These are phyloP conservation scores for Rhinichthys osculus DNA, from an alignment of 2,797 vertebrate species.

Conservation along the genomic window DNA sequence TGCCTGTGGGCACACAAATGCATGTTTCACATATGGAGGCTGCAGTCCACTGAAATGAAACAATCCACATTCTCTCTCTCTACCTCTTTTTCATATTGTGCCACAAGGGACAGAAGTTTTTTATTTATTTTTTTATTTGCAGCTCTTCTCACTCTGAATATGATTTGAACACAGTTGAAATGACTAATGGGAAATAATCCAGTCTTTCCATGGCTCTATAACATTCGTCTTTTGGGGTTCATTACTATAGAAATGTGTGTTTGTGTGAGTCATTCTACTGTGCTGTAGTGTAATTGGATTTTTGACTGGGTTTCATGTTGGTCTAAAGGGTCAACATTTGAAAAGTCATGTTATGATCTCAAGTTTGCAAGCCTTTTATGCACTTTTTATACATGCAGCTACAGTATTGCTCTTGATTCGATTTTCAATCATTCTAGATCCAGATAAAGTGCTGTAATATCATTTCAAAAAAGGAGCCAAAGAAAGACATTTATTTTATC, in stretches of 20 bases:
- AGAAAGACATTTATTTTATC: neutral
- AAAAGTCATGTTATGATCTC: neutral
- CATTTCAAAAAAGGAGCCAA: neutral
- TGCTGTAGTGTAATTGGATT: neutral
- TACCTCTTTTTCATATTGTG: conserved; percentile 10
- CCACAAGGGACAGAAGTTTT: neutral
- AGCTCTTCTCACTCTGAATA: neutral
- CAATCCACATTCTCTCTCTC: neutral
- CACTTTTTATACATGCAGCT: neutral
- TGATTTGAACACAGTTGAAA: conserved; percentile 7
- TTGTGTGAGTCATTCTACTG: neutral
- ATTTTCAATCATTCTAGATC: neutral
- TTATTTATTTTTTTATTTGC: neutral
- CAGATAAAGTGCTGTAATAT: neutral
- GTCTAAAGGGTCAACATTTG: neutral
- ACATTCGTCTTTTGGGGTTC: neutral
- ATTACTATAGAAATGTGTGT: neutral
- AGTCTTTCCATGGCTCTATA: neutral
- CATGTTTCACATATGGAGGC: conserved; percentile 43
- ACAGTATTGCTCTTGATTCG: neutral
- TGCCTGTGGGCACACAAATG: conserved; percentile 64
- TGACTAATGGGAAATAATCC: conserved; percentile 24
- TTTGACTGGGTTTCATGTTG: neutral
- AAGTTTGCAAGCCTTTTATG: neutral
- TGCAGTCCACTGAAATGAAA: conserved; percentile 28